Base-by-base conservation (phyloP, 2,113 vertebrate species). In the Greenwoodochromis staneri region DNA sequence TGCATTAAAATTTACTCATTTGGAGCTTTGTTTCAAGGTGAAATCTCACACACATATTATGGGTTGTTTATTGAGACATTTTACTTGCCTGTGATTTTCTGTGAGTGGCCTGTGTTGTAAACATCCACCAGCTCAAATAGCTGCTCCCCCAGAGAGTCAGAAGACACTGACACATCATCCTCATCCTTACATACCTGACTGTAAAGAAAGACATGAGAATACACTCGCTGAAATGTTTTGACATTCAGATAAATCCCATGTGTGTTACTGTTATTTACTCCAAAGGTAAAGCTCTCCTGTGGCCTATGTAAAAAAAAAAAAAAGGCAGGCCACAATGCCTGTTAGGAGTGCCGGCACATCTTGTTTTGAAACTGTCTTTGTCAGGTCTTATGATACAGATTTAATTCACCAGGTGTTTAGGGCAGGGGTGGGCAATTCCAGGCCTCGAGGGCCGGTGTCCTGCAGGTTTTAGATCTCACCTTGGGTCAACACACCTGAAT, bases 61-160 rank as follows among this genome's bases (percentile, higher is more conserved):
- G 9, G 16, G 42, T 17, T 7, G 29, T 4, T 59, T 78, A 49
- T 13, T 24, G 24, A 87, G 19, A 36, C 10, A 34, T 69, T 49
- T 82, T 21, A 47, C 76, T 83, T 45, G 96, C 97, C 97, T 93
- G 97, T 97, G 84, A 97, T 96, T 93, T 97, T 97, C 88, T 97
- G 95, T 1, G 97, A 96, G 84, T 96, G 83, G 6, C 97, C 97
- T 1, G 97, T 97, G 92, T 96, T 95, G 92, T 95, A 95, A 80
- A 95, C 86, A 12, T 96, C 95, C 24, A 97, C 95, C 34, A 97
- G 92, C 61, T 97, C 96, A 94, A 96, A 97, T 71, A 97, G 94
- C 88, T 96, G 95, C 84, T 97, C 97, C 6, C 97, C 97, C 83
- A 97, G 78, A 63, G 97, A 97, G 90, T 97, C 97, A 2, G 96